A percentile compares a stretch with the other conserved stretches of the same genome.
Evolutionary conservation across 2,113 vertebrate genomes (phyloP).

Genomic region (human (Homo sapiens)): DNA sequence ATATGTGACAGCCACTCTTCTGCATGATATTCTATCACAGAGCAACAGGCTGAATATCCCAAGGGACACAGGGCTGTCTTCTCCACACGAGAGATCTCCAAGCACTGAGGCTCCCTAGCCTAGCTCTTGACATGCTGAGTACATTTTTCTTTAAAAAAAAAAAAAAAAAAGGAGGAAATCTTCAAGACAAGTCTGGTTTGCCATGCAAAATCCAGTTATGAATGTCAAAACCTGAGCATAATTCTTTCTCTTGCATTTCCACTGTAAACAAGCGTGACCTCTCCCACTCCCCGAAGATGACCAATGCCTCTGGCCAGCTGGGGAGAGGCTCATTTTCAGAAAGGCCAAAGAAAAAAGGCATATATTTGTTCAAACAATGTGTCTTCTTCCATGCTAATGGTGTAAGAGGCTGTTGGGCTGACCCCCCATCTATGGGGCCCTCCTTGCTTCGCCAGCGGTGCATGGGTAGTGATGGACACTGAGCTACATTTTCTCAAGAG

Average conservation of each 20-base stretch:
- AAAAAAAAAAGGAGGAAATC: neutral
- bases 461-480: fast-evolving
- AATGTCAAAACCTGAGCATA: neutral
- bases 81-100: neutral
- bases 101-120: neutral
- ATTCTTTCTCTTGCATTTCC: neutral
- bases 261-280: neutral
- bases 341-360: neutral
- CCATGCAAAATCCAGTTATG: neutral
- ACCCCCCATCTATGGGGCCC: fast-evolving
- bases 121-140: neutral
- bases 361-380: neutral
- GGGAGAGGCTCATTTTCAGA: neutral
- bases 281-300: neutral
- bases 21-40: fast-evolving
- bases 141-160: too few relatives aligned
- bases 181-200: neutral
- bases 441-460: fast-evolving
- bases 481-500: neutral
- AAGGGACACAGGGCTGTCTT: neutral
- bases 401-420: neutral
- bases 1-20: neutral
- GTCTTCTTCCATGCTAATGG: fast-evolving
- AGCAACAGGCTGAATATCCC: fast-evolving
- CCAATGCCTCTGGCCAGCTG: neutral